A percentile compares a stretch with the other conserved stretches of the same genome.
Conservation (phyloP, 2,888 invertebrate species). For the Hypena proboscidalis region DNA sequence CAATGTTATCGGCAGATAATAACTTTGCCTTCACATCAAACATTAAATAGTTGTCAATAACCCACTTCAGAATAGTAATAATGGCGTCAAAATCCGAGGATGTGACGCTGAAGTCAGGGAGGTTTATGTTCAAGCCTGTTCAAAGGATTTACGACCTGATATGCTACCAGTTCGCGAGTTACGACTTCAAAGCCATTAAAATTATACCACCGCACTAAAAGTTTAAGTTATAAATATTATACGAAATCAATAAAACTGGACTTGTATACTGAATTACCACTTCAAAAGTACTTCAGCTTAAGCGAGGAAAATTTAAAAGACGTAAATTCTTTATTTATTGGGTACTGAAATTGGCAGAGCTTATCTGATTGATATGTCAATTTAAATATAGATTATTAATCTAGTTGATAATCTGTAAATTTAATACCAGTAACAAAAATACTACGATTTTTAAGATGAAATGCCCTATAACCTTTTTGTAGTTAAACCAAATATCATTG, state of each 20-base stretch:
- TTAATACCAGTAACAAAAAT: too few species aligned
- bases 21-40: too few species aligned
- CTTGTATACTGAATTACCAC: not conserved
- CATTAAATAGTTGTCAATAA: too few species aligned
- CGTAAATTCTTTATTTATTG: not conserved
- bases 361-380: not conserved
- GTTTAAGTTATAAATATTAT: conserved; percentile 8
- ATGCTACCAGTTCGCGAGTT: conserved; percentile 24
- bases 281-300: not conserved
- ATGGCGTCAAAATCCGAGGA: not conserved
- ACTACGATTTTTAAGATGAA: too few species aligned
- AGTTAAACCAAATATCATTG: too few species aligned
- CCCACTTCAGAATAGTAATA: not conserved
- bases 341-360: not conserved
- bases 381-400: conserved; percentile 2
- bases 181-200: conserved; percentile 1
- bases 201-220: conserved; percentile 5
- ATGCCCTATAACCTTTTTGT: too few species aligned
- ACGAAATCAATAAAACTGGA: conserved; percentile 2
- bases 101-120: not conserved
- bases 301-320: not conserved
- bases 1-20: too few species aligned
- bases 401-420: not conserved
- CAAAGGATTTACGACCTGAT: not conserved
- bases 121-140: not conserved